Evolutionary conservation across 2,797 vertebrate species (phyloP), one percentile per base, ranked within the genome.

Genomic region (Macropodus opercularis): DNA sequence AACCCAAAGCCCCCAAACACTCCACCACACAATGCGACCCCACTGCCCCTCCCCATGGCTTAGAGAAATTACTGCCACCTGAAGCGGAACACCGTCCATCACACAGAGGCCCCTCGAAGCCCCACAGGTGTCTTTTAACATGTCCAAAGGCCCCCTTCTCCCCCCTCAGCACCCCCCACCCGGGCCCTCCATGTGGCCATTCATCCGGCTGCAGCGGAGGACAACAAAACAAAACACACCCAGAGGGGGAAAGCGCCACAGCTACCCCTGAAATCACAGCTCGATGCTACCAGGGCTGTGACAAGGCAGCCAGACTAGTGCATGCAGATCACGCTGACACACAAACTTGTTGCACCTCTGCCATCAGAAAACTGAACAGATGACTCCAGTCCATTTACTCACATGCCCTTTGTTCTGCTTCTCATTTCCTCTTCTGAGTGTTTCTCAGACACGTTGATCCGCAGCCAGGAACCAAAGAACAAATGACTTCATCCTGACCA

Each of bases 81-180:
- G 90, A 91, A 90, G 87, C 87, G 84, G 85, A 90, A 91, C 88
- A 78, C 75, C 81, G 83, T 91, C 87, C 84, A 85, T 88, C 87
- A 88, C 39, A 72, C 22, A 18, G 84, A 85, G 82, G 87, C 84
- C 87, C 76, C 81, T 72, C 66, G 69, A 79, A 81, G 84, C 85
- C 85, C 86, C 78, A 87, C 90, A 91, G 87, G 90, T 90, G 87
- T 90, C 85, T 85, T 85, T 81, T 85, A 85, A 81, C 86, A 88
- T 85, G 85, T 82, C 82, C 77, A 80, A 69, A 66, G 50, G 59
- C 59, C 62, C 77, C 72, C 54, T 21, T 57, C 48, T 8, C 41
- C 63, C 67, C 57, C n/a, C n/a, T n/a, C n/a, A n/a, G n/a, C n/a
- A n/a, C n/a, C n/a, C n/a, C 41, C 63, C 67, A 60, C 46, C 22